Conservation (phyloP, 2,888 invertebrate genomes). For the Isoperla grammatica region DNA sequence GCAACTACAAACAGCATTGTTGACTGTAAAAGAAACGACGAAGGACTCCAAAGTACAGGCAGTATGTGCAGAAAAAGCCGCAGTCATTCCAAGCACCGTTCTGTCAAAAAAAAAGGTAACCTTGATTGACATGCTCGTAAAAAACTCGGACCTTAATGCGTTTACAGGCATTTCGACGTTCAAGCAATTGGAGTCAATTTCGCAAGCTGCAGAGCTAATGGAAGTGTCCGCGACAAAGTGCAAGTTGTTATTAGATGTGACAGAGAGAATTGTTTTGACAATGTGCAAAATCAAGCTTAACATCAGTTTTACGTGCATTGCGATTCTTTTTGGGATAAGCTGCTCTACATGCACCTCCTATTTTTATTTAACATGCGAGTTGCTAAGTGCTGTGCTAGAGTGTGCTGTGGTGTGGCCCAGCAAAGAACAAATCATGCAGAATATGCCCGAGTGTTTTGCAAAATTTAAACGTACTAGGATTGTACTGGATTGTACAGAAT, state of each 20-base stretch:
- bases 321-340: not conserved
- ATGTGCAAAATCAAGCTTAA: not conserved
- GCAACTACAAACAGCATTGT: not conserved
- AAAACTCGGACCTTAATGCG: not conserved
- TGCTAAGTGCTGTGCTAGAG: not conserved
- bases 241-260: not conserved
- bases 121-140: not conserved
- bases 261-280: not conserved
- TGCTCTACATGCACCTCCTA: not conserved
- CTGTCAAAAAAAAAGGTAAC: not conserved
- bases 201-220: not conserved
- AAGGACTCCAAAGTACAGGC: not conserved
- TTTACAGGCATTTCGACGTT: not conserved
- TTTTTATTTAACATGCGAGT: too few relatives aligned
- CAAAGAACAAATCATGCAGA: not conserved
- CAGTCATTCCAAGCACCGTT: not conserved
- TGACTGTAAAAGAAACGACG: not conserved
- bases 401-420: not conserved
- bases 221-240: not conserved
- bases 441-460: not conserved
- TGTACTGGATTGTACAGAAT: slow-evolving; percentile 13
- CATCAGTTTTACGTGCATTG: not conserved
- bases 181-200: not conserved
- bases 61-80: not conserved
- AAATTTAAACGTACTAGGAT: not conserved